Evolutionary conservation across 2,113 vertebrate genomes (phyloP), one percentile per base, ranked within the genome.

Genomic region (Aegypius monachus): DNA sequence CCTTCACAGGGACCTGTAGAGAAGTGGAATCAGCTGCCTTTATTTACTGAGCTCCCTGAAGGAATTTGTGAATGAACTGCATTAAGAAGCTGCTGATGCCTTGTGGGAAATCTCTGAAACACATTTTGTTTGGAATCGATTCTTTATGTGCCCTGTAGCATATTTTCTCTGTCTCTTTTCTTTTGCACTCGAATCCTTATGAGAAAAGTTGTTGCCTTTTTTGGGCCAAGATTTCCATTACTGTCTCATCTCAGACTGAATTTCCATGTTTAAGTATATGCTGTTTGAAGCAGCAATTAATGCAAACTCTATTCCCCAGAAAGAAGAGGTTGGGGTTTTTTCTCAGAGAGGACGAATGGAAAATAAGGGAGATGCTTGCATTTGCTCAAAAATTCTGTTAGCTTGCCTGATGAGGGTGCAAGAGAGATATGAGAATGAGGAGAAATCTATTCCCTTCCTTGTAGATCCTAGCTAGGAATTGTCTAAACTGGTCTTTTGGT

Each of bases 241-340:
- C 77, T 67, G 48, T 78, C 72, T 97, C 91, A 81, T 88, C 87
- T 96, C 83, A 62, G 91, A 9, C 66, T 77, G 78, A 81, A 97
- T 97, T 97, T 96, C 91, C 95, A 95, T 96, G 58, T 85, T 86
- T 91, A 93, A 93, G 62, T 74, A 22, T 47, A 96, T 93, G 85
- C 92, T 95, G 79, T 97, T 97, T 97, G 97, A 97, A 96, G 91
- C 67, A 83, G 43, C 81, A 94, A 96, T 96, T 97, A 96, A 96
- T 91, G 93, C 84, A 95, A 77, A 82, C 81, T 80, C 73, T 86
- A 58, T 87, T 94, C 93, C 87, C 84, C 34, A 70, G 89, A 58
- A 95, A 93, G 62, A 90, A 86, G 66, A 72, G 12, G 53, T 21
- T 84, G 75, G 58, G 62, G 25, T 94, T 91, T 95, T 92, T 85